A percentile compares a stretch with the other conserved stretches of the same genome.
These are phyloP conservation scores for Macrosiphum euphorbiae DNA, from an alignment of 2,888 invertebrate genomes.

Conservation along the genomic window DNA sequence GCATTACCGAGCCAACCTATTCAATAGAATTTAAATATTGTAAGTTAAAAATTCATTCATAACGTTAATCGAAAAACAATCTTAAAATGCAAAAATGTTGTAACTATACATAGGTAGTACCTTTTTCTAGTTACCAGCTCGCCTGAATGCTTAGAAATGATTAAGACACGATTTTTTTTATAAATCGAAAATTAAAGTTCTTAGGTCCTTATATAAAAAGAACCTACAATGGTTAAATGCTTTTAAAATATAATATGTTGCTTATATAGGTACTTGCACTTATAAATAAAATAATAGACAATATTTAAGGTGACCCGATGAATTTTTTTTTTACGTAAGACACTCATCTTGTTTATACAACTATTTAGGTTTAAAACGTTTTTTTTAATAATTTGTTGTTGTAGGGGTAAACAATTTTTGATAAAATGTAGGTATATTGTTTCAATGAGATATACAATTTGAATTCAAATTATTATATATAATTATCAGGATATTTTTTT, in stretches of 20 bases:
- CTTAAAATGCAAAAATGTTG: too few relatives aligned
- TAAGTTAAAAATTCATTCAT: background rate
- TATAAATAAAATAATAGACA: background rate
- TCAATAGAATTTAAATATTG: background rate
- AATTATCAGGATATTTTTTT: background rate
- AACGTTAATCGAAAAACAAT: background rate
- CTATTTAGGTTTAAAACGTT: background rate
- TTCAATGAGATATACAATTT: background rate
- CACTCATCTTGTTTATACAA: background rate
- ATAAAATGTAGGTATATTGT: background rate
- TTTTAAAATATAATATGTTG: background rate
- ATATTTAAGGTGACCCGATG: background rate
- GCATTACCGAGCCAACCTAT: background rate
- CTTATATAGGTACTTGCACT: background rate
- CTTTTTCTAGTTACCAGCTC: too few relatives aligned
- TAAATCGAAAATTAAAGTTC: background rate
- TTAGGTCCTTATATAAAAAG: background rate
- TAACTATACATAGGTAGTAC: too few relatives aligned
- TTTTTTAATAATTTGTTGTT: background rate
- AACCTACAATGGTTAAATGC: background rate
- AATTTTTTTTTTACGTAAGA: background rate
- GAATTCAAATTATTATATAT: background rate
- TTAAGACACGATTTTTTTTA: background rate
- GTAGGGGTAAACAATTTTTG: background rate
- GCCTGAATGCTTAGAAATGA: background rate